Evolutionary conservation across 2,888 invertebrate species (phyloP).

Genomic region (Lymantria dispar): DNA sequence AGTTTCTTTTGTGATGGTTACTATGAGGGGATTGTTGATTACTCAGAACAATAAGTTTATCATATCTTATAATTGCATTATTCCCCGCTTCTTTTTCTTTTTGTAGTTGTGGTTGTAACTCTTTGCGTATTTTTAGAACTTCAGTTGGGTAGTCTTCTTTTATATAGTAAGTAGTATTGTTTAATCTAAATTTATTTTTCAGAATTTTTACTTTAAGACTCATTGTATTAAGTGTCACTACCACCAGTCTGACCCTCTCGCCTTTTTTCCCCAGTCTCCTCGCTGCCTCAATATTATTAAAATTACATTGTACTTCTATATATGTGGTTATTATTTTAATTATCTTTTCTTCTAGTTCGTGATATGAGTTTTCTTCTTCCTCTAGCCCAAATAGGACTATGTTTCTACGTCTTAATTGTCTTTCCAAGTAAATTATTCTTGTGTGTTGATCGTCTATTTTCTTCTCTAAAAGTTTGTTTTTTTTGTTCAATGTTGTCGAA

Average conservation of each 20-base stretch:
- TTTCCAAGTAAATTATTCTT: constrained; percentile 7
- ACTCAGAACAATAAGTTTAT: too few species aligned
- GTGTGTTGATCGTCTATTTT: constrained; percentile 2
- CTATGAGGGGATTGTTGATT: too few species aligned
- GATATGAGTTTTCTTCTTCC: constrained; percentile 22
- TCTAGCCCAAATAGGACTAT: constrained; percentile 2
- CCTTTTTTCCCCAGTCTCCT: constrained; percentile 23
- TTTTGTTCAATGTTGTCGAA: neutral
- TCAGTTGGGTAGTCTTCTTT: neutral
- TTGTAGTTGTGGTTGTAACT: neutral
- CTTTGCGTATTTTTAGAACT: constrained; percentile 1
- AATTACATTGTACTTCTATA: constrained; percentile 15
- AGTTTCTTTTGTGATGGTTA: too few species aligned
- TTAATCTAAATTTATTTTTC: neutral
- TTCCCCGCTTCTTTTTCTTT: too few species aligned
- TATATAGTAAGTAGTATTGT: neutral
- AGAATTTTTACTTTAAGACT: neutral
- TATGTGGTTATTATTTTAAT: constrained; percentile 23
- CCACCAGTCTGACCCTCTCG: constrained; percentile 16
- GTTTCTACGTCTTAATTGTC: constrained; percentile 7
- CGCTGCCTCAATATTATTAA: constrained; percentile 13
- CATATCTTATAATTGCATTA: too few species aligned
- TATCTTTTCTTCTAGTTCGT: constrained; percentile 33
- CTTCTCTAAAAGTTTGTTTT: neutral
- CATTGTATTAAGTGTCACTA: constrained; percentile 1